Base-by-base conservation (phyloP, 2,797 vertebrate species). In the Platyrinchus mystaceus region DNA sequence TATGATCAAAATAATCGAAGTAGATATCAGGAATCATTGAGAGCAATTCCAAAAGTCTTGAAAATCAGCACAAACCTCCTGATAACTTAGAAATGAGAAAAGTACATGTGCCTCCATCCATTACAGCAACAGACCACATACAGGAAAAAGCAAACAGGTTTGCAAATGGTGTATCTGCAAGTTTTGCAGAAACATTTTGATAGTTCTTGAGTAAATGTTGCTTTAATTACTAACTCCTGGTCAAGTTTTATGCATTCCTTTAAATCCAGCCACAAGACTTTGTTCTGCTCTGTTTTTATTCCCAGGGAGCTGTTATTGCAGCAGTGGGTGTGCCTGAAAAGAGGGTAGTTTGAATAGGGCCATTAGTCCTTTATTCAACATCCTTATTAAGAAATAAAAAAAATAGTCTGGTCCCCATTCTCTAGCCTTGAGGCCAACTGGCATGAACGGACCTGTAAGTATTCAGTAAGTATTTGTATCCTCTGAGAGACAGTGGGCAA, bases 61-160 rank as follows among this genome's bases (percentile, higher is more conserved):
- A 43, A 56, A 69, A 91, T n/a, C 7, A 62, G 11, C 26, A 80
- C 44, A 84, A 68, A 50, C 8, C 44, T 75, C 37, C 16, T 2
- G 7, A 43, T 53, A 59, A 47, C 14, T 37, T 68, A 55, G 63
- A 49, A 86, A 55, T 10, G 13, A 12, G 16, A 12, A 13, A 26
- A 28, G 8, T 20, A 2, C 0, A 0, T 3, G 6, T 75, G 21
- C 20, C 10, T 37, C n/a, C 6, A 15, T 62, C 64, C 41, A 10
- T 74, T 66, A 27, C 49, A 82, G 26, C 9, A 58, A 12, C 17
- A 82, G n/a, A 34, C 73, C 8, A 26, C 19, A 17, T n/a, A 18
- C 7, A 87, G 30, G 36, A 78, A 32, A 71, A 75, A 78, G 7
- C 49, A 74, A 86, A 46, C 2, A 7, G 13, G 3, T 74, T 74